Conservation (phyloP, 2,113 vertebrate species). For the Gobio gobio region DNA sequence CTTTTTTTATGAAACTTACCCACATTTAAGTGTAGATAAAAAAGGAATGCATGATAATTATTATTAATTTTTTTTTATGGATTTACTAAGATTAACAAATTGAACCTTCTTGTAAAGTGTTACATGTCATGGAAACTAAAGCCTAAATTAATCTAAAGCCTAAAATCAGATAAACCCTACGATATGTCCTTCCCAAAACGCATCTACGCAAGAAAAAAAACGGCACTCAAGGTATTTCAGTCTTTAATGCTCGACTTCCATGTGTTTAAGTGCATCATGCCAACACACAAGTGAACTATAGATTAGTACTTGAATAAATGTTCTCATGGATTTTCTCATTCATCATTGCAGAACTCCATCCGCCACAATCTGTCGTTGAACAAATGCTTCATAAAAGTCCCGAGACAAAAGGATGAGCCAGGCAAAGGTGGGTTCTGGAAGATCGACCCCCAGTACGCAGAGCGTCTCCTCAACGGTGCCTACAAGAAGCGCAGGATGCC, state of each 20-base stretch:
- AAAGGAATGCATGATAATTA: no score
- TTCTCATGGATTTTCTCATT: not conserved
- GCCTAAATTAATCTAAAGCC: not conserved
- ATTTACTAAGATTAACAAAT: not conserved
- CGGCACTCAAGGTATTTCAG: not conserved
- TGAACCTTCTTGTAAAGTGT: not conserved
- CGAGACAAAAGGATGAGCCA: conserved; percentile 92
- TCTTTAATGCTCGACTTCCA: not conserved
- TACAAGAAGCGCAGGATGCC: conserved; percentile 88
- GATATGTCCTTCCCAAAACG: not conserved
- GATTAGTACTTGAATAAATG: not conserved
- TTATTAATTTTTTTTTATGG: no score
- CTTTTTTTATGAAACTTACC: no score
- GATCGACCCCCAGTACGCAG: conserved; percentile 91
- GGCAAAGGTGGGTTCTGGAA: conserved; percentile 97
- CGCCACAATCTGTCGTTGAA: conserved; percentile 97
- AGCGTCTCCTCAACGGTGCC: conserved; percentile 85
- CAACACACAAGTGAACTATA: not conserved
- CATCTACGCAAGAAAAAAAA: not conserved
- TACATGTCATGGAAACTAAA: not conserved
- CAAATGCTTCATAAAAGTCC: conserved; percentile 98
- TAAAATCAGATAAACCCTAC: not conserved
- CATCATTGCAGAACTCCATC: conserved; percentile 87
- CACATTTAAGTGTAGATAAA: no score
- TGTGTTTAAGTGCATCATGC: not conserved